A percentile compares a stretch with the other conserved stretches of the same genome.
phyloP scores from a whole-genome alignment of 2,797 vertebrate species.

The Chrysolophus pictus region DNA sequence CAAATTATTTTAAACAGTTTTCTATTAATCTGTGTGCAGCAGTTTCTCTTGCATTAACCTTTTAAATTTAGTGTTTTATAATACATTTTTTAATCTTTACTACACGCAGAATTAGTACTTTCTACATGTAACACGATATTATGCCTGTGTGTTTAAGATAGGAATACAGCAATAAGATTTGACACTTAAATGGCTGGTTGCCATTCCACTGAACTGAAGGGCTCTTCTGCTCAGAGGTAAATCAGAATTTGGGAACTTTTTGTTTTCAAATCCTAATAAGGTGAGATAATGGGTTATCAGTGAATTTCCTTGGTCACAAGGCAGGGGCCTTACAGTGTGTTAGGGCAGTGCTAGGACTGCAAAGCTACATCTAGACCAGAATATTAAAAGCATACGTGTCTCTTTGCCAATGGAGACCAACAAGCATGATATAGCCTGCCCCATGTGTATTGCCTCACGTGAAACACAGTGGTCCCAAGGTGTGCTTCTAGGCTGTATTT shows the following conservation, averaged over 20 bases:
- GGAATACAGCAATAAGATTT: background rate
- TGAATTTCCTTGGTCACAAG: background rate
- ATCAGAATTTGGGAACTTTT: background rate
- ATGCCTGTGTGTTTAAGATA: background rate
- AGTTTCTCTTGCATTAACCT: background rate
- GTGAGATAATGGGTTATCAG: background rate
- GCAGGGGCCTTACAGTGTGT: background rate
- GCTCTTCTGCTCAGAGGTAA: background rate
- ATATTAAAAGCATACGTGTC: background rate
- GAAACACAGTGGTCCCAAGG: accelerated
- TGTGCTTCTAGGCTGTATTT: background rate
- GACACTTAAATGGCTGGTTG: background rate
- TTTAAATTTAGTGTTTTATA: background rate
- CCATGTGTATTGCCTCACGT: background rate
- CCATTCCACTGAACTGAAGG: background rate
- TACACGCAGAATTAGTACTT: background rate
- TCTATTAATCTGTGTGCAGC: background rate
- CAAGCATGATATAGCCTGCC: background rate
- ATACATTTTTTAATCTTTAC: background rate
- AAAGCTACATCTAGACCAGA: background rate
- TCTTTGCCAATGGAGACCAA: background rate
- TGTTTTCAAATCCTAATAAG: background rate
- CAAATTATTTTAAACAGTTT: background rate
- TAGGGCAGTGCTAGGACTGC: background rate
- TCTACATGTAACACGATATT: background rate